These are phyloP conservation scores for Tenebrio molitor DNA, from an alignment of 1,140 invertebrate species.

Conservation along the genomic window DNA sequence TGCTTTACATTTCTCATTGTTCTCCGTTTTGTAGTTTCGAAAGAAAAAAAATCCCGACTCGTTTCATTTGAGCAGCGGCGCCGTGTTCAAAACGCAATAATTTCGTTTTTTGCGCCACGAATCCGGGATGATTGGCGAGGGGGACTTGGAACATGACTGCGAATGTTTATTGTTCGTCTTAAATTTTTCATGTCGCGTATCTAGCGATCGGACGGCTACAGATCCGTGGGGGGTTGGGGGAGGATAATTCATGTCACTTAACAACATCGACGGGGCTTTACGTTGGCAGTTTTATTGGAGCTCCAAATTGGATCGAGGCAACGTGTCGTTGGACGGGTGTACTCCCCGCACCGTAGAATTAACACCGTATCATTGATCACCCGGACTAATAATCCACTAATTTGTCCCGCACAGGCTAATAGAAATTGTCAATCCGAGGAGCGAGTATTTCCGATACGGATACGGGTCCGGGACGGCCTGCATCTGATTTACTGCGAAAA, in stretches of 20 bases:
- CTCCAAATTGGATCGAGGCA: constrained; percentile 64
- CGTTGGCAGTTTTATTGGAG: constrained; percentile 66
- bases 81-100: constrained; percentile 8
- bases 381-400: constrained; percentile 65
- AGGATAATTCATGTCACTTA: constrained; percentile 66
- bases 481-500: constrained; percentile 62
- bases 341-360: constrained; percentile 53
- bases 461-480: constrained; percentile 46
- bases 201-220: constrained; percentile 41
- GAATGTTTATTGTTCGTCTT: constrained; percentile 46
- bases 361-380: constrained; percentile 65
- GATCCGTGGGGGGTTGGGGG: constrained; percentile 51
- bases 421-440: constrained; percentile 64
- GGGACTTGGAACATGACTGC: constrained; percentile 22
- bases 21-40: not conserved
- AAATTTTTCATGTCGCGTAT: constrained; percentile 46
- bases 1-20: too few relatives aligned
- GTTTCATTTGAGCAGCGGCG: not conserved
- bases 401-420: constrained; percentile 63
- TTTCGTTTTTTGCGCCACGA: constrained; percentile 8
- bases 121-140: constrained; percentile 33
- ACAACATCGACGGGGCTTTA: constrained; percentile 65
- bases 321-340: constrained; percentile 57
- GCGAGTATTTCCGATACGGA: constrained; percentile 51
- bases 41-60: not conserved